Conservation (phyloP, 2,888 invertebrate genomes). For the Tetragonula carbonaria region DNA sequence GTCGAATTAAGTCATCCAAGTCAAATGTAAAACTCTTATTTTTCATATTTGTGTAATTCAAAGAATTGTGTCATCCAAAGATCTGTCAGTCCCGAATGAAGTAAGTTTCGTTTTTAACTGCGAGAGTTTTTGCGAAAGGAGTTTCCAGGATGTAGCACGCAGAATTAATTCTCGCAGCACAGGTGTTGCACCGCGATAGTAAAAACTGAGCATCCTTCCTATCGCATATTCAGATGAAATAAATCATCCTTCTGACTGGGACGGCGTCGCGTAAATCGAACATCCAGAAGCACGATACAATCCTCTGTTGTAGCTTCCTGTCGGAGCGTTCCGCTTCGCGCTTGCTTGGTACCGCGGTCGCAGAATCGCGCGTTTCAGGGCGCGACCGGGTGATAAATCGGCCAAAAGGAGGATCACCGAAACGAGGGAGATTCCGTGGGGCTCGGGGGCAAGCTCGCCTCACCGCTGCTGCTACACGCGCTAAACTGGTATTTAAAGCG, state of each 20-base stretch:
- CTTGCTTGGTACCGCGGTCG: neutral
- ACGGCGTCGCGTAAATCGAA: slow-evolving; percentile 19
- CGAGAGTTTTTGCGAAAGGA: too few species aligned
- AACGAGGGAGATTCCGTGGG: slow-evolving; percentile 46
- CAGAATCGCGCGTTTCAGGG: slow-evolving; percentile 8
- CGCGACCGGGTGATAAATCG: slow-evolving; percentile 38
- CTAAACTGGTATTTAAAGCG: slow-evolving; percentile 71
- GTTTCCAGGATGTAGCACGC: too few species aligned
- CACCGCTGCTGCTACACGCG: slow-evolving; percentile 53
- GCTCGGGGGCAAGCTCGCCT: slow-evolving; percentile 13
- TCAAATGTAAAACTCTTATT: too few species aligned
- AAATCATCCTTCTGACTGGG: neutral
- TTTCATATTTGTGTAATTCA: too few species aligned
- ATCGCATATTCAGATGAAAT: neutral
- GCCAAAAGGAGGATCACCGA: slow-evolving; percentile 31
- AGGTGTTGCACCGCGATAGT: too few species aligned
- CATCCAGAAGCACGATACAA: neutral
- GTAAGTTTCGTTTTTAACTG: too few species aligned
- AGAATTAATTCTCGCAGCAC: too few species aligned
- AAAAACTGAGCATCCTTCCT: too few species aligned
- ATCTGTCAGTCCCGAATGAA: too few species aligned
- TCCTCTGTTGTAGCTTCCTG: neutral
- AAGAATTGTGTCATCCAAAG: too few species aligned
- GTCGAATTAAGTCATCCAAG: too few species aligned
- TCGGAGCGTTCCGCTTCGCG: slow-evolving; percentile 5